Conservation (phyloP, 2,113 vertebrate species). For the Tragulus kanchil region DNA sequence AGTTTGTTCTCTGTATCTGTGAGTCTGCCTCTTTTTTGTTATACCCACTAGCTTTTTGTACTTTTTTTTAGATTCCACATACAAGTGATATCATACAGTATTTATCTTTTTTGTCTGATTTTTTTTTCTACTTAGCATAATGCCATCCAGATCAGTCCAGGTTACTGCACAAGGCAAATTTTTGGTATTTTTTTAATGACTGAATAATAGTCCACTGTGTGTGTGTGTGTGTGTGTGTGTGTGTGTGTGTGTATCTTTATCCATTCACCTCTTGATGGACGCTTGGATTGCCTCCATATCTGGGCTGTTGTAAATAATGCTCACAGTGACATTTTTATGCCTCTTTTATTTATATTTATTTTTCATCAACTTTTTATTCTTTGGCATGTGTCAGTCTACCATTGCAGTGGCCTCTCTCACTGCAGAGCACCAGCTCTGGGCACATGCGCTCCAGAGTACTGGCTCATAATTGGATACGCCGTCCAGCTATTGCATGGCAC, state of each 20-base stretch:
- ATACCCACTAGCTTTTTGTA: not conserved
- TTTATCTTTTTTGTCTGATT: not conserved
- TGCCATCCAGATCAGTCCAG: not conserved
- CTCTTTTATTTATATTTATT: too few relatives aligned
- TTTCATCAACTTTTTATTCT: too few relatives aligned
- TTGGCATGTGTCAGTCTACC: too few relatives aligned
- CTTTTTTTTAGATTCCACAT: not conserved
- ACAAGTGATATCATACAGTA: not conserved
- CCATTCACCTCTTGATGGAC: not conserved
- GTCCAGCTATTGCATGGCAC: too few relatives aligned
- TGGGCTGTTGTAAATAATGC: not conserved
- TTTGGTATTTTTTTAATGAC: not conserved
- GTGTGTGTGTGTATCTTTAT: not conserved
- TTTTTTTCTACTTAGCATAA: not conserved
- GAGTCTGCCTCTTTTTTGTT: not conserved
- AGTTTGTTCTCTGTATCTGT: not conserved
- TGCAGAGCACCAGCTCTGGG: too few relatives aligned
- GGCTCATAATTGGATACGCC: too few relatives aligned
- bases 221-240: too few relatives aligned
- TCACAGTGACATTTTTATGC: too few relatives aligned
- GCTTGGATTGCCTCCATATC: not conserved
- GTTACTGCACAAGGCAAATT: not conserved
- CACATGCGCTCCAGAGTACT: too few relatives aligned
- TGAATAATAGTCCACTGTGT: not conserved
- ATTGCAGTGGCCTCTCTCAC: too few relatives aligned